Evolutionary conservation across 2,797 vertebrate genomes (phyloP).

Genomic region (Ptychadena robeensis): DNA sequence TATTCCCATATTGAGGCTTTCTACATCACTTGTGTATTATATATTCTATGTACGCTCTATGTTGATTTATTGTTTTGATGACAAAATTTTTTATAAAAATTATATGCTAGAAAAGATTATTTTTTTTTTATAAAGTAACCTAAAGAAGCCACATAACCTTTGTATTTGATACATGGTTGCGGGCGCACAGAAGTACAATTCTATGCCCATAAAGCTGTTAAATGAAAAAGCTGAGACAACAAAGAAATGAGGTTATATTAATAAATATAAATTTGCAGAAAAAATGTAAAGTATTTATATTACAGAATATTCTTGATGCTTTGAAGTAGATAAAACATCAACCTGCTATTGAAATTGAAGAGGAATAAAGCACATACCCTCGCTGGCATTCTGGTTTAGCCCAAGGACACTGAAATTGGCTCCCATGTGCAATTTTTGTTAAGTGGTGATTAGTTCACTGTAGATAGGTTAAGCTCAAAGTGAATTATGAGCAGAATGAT

Average conservation of each 20-base stretch:
- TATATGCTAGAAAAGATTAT: too few relatives aligned
- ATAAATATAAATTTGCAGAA: not conserved
- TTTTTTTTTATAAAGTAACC: too few relatives aligned
- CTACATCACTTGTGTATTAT: too few relatives aligned
- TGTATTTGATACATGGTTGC: too few relatives aligned
- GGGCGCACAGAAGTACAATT: too few relatives aligned
- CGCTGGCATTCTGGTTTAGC: slow-evolving; percentile 30
- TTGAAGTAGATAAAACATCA: slow-evolving; percentile 23
- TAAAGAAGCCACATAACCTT: too few relatives aligned
- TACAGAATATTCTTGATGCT: slow-evolving; percentile 33
- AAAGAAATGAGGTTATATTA: not conserved
- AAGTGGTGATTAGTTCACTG: slow-evolving; percentile 61
- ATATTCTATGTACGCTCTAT: too few relatives aligned
- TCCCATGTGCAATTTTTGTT: slow-evolving; percentile 57
- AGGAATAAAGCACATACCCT: slow-evolving; percentile 15
- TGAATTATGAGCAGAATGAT: slow-evolving; percentile 58
- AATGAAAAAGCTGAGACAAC: not conserved
- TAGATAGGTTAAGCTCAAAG: slow-evolving; percentile 56
- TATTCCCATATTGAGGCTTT: too few relatives aligned
- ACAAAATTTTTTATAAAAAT: too few relatives aligned
- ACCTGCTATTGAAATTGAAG: not conserved
- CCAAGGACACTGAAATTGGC: slow-evolving; percentile 56
- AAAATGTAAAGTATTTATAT: not conserved
- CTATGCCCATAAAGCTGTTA: too few relatives aligned
- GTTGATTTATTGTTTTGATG: too few relatives aligned